These are phyloP conservation scores for Poeciliopsis presidionis DNA, from an alignment of 2,797 vertebrate species.

Conservation along the genomic window DNA sequence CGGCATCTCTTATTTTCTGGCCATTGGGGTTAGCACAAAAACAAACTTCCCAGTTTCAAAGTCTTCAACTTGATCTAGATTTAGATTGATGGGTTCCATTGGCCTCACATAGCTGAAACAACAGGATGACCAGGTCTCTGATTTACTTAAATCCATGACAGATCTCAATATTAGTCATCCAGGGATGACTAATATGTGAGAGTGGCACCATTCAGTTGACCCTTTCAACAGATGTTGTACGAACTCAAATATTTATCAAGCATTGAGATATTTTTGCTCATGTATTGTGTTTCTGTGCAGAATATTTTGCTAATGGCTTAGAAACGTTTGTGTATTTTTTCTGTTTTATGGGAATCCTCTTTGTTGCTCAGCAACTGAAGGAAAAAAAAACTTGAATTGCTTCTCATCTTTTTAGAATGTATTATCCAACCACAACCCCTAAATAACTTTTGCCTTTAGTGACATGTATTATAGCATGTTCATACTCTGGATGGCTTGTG, in stretches of 20 bases:
- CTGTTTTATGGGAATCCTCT: not conserved
- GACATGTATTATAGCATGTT: slow-evolving; percentile 33
- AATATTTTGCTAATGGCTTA: not conserved
- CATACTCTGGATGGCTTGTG: slow-evolving; percentile 52
- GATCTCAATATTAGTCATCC: not conserved
- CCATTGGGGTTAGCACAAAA: too few relatives aligned
- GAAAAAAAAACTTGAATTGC: not conserved
- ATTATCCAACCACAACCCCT: not conserved
- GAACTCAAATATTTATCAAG: not conserved
- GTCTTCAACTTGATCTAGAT: too few relatives aligned
- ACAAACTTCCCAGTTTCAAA: too few relatives aligned
- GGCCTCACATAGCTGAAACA: not conserved
- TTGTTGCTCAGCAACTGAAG: not conserved
- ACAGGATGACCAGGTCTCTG: not conserved
- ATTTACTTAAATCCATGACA: not conserved
- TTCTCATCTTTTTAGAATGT: not conserved
- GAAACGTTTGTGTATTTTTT: not conserved
- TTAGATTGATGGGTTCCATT: too few relatives aligned
- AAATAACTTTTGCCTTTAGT: slow-evolving; percentile 32
- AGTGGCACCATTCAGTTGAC: not conserved
- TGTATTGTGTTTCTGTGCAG: not conserved
- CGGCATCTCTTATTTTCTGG: too few relatives aligned
- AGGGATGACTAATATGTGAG: not conserved
- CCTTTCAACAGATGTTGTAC: not conserved
- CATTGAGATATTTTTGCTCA: not conserved